These are phyloP conservation scores for Cryptotis parvus DNA, from an alignment of 2,113 vertebrate genomes.

Conservation along the genomic window DNA sequence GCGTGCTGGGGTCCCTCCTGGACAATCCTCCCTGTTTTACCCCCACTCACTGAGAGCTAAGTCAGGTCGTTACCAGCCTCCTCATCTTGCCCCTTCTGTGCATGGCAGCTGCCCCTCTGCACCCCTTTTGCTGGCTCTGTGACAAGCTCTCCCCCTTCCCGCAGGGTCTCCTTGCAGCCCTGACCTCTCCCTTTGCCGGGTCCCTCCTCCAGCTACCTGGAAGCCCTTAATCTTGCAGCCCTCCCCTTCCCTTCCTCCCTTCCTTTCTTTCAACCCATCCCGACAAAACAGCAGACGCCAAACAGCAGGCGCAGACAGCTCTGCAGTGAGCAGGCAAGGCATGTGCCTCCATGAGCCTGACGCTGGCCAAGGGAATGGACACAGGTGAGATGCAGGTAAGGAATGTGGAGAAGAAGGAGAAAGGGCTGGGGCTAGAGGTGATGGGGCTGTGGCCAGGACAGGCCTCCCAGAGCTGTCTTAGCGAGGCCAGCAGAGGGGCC, in stretches of 20 bases:
- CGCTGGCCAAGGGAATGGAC: neutral
- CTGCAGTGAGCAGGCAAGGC: neutral
- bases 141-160: neutral
- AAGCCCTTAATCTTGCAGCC: neutral
- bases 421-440: neutral
- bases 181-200: neutral
- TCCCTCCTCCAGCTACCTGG: neutral
- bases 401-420: neutral
- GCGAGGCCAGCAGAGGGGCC: too few species aligned
- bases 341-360: neutral
- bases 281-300: neutral
- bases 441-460: neutral
- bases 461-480: neutral
- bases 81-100: neutral
- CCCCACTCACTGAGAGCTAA: too few species aligned
- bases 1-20: rapidly evolving
- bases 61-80: neutral
- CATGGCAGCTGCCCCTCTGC: neutral
- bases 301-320: neutral
- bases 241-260: neutral
- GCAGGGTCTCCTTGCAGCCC: neutral
- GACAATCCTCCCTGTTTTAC: neutral
- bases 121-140: neutral
- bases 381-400: rapidly evolving
- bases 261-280: neutral